Evolutionary conservation across 2,113 vertebrate species (phyloP).

Genomic region (Calyptomena viridis): DNA sequence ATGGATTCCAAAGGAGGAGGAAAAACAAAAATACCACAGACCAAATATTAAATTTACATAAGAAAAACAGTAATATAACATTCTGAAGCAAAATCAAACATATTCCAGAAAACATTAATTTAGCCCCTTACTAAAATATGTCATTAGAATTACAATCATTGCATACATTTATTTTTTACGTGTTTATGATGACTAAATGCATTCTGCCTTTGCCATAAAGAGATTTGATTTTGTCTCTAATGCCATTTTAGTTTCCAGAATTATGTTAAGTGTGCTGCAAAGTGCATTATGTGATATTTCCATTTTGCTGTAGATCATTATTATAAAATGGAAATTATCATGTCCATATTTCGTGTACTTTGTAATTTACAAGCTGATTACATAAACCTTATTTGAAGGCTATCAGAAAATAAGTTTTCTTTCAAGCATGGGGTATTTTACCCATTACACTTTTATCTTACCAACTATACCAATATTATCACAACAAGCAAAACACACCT

Average conservation of each 20-base stretch:
- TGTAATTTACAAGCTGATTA: constrained; percentile 72
- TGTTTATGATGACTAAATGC: constrained; percentile 65
- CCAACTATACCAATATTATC: background rate
- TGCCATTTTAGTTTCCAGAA: constrained; percentile 72
- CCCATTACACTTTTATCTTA: background rate
- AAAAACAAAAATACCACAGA: constrained; percentile 73
- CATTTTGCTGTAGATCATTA: constrained; percentile 58
- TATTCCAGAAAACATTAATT: constrained; percentile 51
- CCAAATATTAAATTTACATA: constrained; percentile 67
- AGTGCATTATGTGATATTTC: constrained; percentile 66
- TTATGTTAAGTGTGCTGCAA: constrained; percentile 73
- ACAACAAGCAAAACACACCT: background rate
- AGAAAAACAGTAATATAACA: constrained; percentile 46
- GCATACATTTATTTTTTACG: constrained; percentile 60
- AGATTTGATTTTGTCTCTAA: constrained; percentile 70
- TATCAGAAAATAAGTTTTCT: constrained; percentile 52
- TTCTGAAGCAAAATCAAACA: constrained; percentile 62
- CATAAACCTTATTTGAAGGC: constrained; percentile 47
- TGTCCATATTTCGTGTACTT: constrained; percentile 31
- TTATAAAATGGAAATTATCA: constrained; percentile 60
- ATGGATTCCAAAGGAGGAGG: constrained; percentile 77
- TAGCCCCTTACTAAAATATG: constrained; percentile 27
- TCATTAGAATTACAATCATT: constrained; percentile 61
- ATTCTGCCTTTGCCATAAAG: constrained; percentile 67
- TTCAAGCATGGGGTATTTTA: constrained; percentile 15